These are phyloP conservation scores for Aselliscus stoliczkanus DNA, from an alignment of 2,797 vertebrate genomes.

Conservation along the genomic window DNA sequence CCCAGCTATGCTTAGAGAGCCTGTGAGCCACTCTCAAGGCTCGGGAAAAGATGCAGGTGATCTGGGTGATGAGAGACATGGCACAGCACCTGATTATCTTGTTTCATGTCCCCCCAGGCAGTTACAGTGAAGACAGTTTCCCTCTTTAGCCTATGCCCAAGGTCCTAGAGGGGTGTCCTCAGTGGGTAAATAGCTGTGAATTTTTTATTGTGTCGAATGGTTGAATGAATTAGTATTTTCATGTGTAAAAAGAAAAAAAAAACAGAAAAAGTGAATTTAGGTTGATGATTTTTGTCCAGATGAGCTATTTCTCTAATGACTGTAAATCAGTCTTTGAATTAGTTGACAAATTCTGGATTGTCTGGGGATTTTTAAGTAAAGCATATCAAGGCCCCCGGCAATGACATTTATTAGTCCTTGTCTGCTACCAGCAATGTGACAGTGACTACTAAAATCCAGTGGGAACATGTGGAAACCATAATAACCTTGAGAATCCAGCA, in stretches of 20 bases:
- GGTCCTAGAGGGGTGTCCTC: neutral
- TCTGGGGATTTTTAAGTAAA: neutral
- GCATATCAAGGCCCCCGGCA: accelerated
- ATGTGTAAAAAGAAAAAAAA: neutral
- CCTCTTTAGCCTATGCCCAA: neutral
- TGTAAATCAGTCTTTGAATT: neutral
- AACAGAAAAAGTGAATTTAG: neutral
- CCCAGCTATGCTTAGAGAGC: neutral
- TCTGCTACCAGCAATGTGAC: neutral
- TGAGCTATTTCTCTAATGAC: neutral
- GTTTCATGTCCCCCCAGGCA: neutral
- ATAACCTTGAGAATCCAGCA: neutral
- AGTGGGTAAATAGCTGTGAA: neutral
- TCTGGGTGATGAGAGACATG: neutral
- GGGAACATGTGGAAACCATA: neutral
- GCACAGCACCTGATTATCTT: neutral
- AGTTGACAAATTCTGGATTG: neutral
- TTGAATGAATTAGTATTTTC: neutral
- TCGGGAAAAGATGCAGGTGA: neutral
- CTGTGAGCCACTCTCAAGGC: neutral
- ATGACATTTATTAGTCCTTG: neutral
- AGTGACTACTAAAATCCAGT: neutral
- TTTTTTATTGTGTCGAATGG: neutral
- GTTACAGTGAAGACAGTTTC: neutral
- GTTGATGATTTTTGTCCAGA: neutral